Percentiles rank a stretch among this genome's conserved stretches.
phyloP scores from a whole-genome alignment of 1,140 invertebrate genomes.

The Drosophila pandora region DNA sequence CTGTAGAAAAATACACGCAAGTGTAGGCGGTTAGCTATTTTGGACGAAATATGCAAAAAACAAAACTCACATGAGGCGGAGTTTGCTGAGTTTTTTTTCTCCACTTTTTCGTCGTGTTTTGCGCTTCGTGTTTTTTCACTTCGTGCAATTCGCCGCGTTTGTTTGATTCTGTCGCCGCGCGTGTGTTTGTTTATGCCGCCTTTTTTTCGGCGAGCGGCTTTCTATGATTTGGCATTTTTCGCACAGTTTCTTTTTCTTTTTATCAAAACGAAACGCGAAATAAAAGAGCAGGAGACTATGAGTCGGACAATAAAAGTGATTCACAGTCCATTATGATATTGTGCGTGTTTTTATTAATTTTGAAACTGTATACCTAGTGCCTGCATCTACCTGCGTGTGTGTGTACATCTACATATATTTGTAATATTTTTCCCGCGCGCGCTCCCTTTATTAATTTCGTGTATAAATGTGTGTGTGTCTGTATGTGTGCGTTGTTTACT shows the following conservation, averaged over 20 bases:
- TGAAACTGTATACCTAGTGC: conserved; percentile 10
- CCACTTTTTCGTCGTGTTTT: conserved; percentile 71
- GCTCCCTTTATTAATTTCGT: conserved; percentile 2
- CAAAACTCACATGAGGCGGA: conserved; percentile 71
- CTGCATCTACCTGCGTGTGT: conserved; percentile 13
- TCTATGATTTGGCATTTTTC: conserved; percentile 68
- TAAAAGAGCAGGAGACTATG: conserved; percentile 5
- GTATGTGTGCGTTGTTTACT: conserved; percentile 62
- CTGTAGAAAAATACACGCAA: conserved; percentile 23
- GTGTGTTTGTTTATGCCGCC: conserved; percentile 82
- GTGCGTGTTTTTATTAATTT: conserved; percentile 37
- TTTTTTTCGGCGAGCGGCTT: conserved; percentile 61
- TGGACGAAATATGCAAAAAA: conserved; percentile 61
- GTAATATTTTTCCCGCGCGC: conserved; percentile 63
- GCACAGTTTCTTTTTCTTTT: conserved; percentile 5
- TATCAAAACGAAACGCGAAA: conserved; percentile 10
- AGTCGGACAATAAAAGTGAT: conserved; percentile 37
- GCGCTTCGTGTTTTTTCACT: conserved; percentile 72
- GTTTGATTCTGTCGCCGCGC: conserved; percentile 71
- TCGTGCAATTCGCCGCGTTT: conserved; percentile 73
- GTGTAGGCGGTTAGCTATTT: conserved; percentile 13
- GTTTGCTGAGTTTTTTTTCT: conserved; percentile 56
- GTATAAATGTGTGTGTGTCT: conserved; percentile 10
- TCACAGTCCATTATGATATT: conserved; percentile 42
- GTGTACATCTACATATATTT: conserved; percentile 7